Percentiles rank a stretch among this genome's conserved stretches.
phyloP scores from a whole-genome alignment of 1,140 invertebrate genomes.

The Brachystomella parvula region DNA sequence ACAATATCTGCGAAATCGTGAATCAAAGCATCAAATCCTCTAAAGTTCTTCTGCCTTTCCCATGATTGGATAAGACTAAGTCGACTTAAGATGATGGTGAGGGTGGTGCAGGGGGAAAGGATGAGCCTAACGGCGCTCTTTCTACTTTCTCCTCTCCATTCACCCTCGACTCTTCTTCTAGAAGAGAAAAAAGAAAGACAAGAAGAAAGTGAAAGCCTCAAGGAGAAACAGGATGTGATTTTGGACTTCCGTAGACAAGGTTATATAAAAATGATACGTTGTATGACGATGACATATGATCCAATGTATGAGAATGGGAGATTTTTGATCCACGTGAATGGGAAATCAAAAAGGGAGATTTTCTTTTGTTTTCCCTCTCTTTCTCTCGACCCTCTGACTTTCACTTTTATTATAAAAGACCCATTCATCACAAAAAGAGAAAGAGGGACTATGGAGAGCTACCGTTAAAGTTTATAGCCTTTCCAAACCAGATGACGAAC shows the following conservation, averaged over 20 bases:
- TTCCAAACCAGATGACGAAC: slow-evolving; percentile 29
- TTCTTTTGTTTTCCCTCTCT: slow-evolving; percentile 20
- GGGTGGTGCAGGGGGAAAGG: neutral
- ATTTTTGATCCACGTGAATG: slow-evolving; percentile 9
- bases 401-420: neutral
- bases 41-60: neutral
- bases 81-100: neutral
- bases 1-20: slow-evolving; percentile 6
- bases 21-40: slow-evolving; percentile 6
- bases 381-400: neutral
- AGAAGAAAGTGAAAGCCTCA: neutral
- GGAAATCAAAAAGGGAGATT: slow-evolving; percentile 23
- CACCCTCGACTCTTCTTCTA: neutral
- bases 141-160: neutral
- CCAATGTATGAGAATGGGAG: neutral
- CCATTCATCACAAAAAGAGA: slow-evolving; percentile 27
- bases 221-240: neutral
- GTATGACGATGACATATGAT: neutral
- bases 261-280: too few species aligned
- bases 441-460: neutral
- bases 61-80: neutral
- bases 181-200: neutral
- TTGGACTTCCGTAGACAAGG: neutral
- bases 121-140: neutral
- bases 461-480: slow-evolving; percentile 28